A percentile compares a stretch with the other conserved stretches of the same genome.
Conservation (phyloP, 2,888 invertebrate genomes). For the Cordilura impudica region DNA sequence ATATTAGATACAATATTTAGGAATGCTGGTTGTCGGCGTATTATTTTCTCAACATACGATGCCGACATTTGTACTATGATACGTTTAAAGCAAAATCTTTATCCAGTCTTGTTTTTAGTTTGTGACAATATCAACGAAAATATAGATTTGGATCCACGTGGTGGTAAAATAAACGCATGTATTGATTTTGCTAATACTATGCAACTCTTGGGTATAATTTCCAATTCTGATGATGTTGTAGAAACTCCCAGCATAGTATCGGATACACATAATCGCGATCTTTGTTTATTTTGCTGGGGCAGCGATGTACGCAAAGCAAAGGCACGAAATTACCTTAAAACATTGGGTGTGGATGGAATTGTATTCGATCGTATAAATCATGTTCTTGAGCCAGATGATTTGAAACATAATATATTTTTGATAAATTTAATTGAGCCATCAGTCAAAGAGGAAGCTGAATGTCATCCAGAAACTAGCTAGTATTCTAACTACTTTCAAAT, state of each 20-base stretch:
- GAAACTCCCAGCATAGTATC: conserved; percentile 84
- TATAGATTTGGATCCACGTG: conserved; percentile 87
- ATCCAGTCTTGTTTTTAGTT: conserved; percentile 92
- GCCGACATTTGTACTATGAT: conserved; percentile 96
- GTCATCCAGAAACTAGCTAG: too few species aligned
- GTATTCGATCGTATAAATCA: conserved; percentile 91
- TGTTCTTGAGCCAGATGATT: conserved; percentile 69
- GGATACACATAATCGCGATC: conserved; percentile 84
- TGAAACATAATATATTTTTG: conserved; percentile 31
- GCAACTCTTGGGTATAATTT: conserved; percentile 91
- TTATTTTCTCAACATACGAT: conserved; percentile 95
- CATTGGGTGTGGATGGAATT: conserved; percentile 92
- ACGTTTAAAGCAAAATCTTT: conserved; percentile 94
- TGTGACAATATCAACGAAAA: not conserved
- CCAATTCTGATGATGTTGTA: conserved; percentile 91
- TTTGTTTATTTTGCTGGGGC: conserved; percentile 96
- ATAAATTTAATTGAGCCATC: conserved; percentile 25
- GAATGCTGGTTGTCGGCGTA: conserved; percentile 86
- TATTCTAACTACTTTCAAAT: too few species aligned
- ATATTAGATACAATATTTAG: conserved; percentile 88
- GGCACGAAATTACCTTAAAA: conserved; percentile 88
- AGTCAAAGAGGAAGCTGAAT: too few species aligned
- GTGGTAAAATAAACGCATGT: conserved; percentile 87
- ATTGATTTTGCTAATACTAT: conserved; percentile 87
- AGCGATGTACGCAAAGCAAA: conserved; percentile 91